Evolutionary conservation across 2,797 vertebrate species (phyloP), one percentile per base, ranked within the genome.

Genomic region (Megalops cyprinoides): DNA sequence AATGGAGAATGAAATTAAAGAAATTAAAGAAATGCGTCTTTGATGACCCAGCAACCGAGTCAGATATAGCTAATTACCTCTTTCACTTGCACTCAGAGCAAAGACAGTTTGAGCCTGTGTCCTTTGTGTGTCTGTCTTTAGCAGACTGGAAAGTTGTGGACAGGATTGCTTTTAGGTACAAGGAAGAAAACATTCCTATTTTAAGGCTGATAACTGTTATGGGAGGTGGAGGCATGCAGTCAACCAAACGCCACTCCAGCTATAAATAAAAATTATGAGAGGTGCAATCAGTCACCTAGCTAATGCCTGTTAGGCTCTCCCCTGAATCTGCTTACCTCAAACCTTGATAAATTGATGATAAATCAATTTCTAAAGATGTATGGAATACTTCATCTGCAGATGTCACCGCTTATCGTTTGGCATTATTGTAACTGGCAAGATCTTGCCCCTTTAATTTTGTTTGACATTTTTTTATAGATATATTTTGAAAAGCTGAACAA

Each of bases 261-360:
- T 65, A 65, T 34, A 15, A 34, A 65, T 65, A 65, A 65, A 31
- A 65, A 69, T 69, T 23, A 69, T n/a, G 37, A 12, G 65, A 42
- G 2, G 0, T 7, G 34, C 18, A 18, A 69, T 69, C 34, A 69
- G 10, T 69, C 65, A 23, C 15, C 18, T 1, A 7, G 65, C 34
- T 4, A 37, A 42, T 20, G 7, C 34, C 37, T 2, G 65, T 42
- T 6, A 39, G 37, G 65, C 34, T 1, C 3, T 2, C 28, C 25
- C 3, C 9, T 20, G 34, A 67, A 39, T 31, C 62, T 5, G 37
- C 62, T 67, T 4, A 3, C 14, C 34, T 4, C 62, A 28, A 31
- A 31, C 58, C 58, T 31, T n/a, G 58, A 31, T 1, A 18, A 67
- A 67, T 39, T 39, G 34, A 37, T 39, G 31, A 67, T 37, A 67